These are phyloP conservation scores for Andrena trimmerana DNA, from an alignment of 2,888 invertebrate species.

Conservation along the genomic window DNA sequence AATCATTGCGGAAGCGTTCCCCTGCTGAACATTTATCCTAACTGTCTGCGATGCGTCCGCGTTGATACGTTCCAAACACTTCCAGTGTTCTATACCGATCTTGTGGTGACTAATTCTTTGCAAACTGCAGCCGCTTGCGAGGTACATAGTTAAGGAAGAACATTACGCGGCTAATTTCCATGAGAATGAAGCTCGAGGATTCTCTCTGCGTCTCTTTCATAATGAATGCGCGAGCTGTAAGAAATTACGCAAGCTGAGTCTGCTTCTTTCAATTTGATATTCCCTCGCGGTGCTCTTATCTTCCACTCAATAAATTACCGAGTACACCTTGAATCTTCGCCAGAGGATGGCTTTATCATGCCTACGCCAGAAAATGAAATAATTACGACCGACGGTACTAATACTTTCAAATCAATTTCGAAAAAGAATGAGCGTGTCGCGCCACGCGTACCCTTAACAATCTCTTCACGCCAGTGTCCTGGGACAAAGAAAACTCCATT, in stretches of 20 bases:
- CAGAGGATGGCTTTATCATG: conserved; percentile 12
- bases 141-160: background rate
- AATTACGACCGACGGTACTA: conserved; percentile 21
- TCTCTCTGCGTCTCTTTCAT: conserved; percentile 2
- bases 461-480: background rate
- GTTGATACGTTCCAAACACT: background rate
- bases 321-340: conserved; percentile 47
- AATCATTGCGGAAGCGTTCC: no score
- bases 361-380: conserved; percentile 13
- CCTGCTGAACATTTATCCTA: no score
- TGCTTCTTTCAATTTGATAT: conserved; percentile 16
- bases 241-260: conserved; percentile 1
- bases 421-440: background rate
- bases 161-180: background rate
- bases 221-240: background rate
- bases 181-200: background rate
- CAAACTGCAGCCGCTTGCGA: background rate
- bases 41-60: no score
- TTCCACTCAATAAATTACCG: conserved; percentile 40
- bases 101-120: background rate
- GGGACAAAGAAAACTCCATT: background rate
- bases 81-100: background rate
- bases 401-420: background rate
- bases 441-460: background rate
- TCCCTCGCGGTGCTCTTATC: conserved; percentile 17